Conservation (phyloP, 2,888 invertebrate genomes). For the Xestia xanthographa region DNA sequence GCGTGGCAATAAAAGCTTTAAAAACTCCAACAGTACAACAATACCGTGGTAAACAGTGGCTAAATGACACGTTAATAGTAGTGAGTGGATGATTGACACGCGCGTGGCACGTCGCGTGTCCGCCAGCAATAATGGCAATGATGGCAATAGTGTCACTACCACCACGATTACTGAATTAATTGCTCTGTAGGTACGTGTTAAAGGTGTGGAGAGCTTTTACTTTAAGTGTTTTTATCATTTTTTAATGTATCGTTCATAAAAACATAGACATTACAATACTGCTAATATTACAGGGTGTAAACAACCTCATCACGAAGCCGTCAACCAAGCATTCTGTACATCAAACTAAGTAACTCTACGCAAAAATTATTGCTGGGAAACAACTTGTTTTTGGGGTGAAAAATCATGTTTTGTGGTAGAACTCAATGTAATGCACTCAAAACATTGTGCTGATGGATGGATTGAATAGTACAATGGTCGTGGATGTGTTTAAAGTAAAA, state of each 20-base stretch:
- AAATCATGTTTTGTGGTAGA: too few relatives aligned
- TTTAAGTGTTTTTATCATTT: constrained; percentile 17
- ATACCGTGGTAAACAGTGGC: constrained; percentile 31
- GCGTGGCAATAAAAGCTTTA: constrained; percentile 15
- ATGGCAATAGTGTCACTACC: constrained; percentile 29
- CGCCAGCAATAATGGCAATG: constrained; percentile 7
- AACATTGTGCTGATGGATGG: too few relatives aligned
- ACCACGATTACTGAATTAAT: constrained; percentile 53
- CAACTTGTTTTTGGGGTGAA: too few relatives aligned
- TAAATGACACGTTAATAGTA: constrained; percentile 47
- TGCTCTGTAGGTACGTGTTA: constrained; percentile 33
- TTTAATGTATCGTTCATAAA: not conserved
- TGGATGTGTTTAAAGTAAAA: too few relatives aligned
- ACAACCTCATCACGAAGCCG: too few relatives aligned
- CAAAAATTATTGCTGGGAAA: too few relatives aligned
- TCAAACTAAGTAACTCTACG: too few relatives aligned
- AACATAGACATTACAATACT: not conserved
- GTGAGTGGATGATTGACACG: constrained; percentile 51
- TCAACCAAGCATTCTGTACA: too few relatives aligned
- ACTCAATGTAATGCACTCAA: too few relatives aligned
- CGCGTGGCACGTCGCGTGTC: constrained; percentile 51
- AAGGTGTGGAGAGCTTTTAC: not conserved
- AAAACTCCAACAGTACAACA: constrained; percentile 4
- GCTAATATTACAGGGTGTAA: too few relatives aligned
- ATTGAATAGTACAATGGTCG: too few relatives aligned